phyloP scores from a whole-genome alignment of 2,888 invertebrate species.

The Cephus runcator region DNA sequence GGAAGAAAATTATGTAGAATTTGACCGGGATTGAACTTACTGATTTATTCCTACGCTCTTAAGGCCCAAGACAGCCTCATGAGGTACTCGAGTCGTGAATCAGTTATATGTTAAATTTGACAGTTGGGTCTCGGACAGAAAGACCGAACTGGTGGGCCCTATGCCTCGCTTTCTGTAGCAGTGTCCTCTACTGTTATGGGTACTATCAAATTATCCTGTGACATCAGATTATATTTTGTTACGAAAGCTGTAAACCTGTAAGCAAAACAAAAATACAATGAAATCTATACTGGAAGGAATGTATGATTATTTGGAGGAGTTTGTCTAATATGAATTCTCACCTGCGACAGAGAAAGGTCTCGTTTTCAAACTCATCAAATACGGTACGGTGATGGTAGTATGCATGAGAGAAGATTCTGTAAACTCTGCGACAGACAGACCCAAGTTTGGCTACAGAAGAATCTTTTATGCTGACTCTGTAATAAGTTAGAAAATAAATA shows the following conservation, averaged over 20 bases:
- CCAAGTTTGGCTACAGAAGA: slow-evolving; percentile 98
- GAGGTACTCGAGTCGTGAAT: background rate
- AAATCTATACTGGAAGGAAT: background rate
- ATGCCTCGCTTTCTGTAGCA: slow-evolving; percentile 60
- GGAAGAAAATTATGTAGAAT: slow-evolving; percentile 1
- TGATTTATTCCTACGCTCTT: slow-evolving; percentile 8
- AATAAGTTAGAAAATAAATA: slow-evolving; percentile 47
- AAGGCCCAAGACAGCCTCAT: background rate
- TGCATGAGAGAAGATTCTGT: slow-evolving; percentile 99
- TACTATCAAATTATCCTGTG: slow-evolving; percentile 97
- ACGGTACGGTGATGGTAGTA: slow-evolving; percentile 97
- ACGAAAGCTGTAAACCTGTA: slow-evolving; percentile 94
- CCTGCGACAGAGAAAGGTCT: slow-evolving; percentile 91
- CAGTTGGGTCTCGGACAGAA: background rate
- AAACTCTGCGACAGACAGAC: slow-evolving; percentile 97
- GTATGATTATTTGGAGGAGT: background rate
- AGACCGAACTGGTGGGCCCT: slow-evolving; percentile 16
- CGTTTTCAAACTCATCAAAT: slow-evolving; percentile 98
- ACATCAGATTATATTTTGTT: slow-evolving; percentile 98
- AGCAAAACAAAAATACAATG: slow-evolving; percentile 7
- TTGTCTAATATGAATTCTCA: slow-evolving; percentile 24
- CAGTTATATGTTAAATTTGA: slow-evolving; percentile 10
- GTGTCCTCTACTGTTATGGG: slow-evolving; percentile 89
- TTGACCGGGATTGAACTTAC: slow-evolving; percentile 12
- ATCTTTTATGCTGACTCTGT: slow-evolving; percentile 97